phyloP scores from a whole-genome alignment of 2,113 vertebrate genomes.

The Galbula dea region DNA sequence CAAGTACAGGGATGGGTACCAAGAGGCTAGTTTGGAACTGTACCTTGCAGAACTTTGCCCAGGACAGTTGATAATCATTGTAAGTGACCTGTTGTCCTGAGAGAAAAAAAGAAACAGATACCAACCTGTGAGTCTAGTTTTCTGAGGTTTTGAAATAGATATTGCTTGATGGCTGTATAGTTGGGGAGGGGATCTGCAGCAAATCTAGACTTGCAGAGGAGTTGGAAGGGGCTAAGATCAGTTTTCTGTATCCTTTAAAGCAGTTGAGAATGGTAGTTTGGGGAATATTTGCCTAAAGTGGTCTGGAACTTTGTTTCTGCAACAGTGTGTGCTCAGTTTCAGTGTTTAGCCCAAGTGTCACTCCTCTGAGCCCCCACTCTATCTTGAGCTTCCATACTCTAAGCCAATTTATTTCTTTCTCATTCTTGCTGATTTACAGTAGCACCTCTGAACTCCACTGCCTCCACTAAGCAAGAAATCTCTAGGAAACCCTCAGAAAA shows the following conservation, averaged over 20 bases:
- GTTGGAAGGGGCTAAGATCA: not conserved
- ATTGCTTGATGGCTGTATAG: not conserved
- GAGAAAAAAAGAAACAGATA: not conserved
- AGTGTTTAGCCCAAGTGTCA: not conserved
- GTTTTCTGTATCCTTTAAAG: not conserved
- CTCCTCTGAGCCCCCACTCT: not conserved
- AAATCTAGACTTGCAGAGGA: not conserved
- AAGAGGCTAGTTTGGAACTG: not conserved
- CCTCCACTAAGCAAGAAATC: not conserved
- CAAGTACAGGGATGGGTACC: too few species aligned
- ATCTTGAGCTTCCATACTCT: not conserved
- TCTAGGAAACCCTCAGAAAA: not conserved
- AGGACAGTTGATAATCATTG: constrained; percentile 87
- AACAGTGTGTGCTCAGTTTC: not conserved
- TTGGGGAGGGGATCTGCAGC: not conserved
- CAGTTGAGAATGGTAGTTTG: not conserved
- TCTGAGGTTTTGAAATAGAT: not conserved
- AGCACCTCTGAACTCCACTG: not conserved
- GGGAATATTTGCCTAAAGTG: not conserved
- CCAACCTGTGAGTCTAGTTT: not conserved
- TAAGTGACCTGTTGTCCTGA: constrained; percentile 82
- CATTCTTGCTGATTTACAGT: not conserved
- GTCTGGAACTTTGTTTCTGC: not conserved
- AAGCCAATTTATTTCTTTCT: not conserved
- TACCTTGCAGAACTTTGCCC: constrained; percentile 97